phyloP scores from a whole-genome alignment of 2,888 invertebrate species.

The Mythimna loreyi region DNA sequence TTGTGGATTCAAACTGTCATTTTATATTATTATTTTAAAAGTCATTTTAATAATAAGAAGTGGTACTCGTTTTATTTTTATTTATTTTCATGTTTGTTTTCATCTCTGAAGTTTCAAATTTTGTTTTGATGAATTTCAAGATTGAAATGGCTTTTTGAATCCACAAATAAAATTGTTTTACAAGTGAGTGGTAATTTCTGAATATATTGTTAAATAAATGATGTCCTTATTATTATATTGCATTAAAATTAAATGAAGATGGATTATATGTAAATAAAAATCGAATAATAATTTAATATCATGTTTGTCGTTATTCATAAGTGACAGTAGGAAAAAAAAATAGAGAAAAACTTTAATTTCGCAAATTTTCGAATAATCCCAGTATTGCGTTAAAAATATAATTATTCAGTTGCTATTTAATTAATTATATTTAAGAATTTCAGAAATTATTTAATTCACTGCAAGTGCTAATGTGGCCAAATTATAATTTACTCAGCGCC shows the following conservation, averaged over 20 bases:
- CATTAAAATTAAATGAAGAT: conserved; percentile 23
- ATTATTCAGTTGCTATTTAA: conserved; percentile 13
- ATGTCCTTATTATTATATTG: conserved; percentile 27
- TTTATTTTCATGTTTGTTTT: neutral
- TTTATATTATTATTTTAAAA: conserved; percentile 5
- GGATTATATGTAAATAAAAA: conserved; percentile 57
- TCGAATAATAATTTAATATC: conserved; percentile 57
- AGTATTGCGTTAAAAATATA: conserved; percentile 29
- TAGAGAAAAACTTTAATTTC: conserved; percentile 3
- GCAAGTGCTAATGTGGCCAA: neutral
- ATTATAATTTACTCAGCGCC: conserved; percentile 9
- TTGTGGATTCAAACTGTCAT: conserved; percentile 41
- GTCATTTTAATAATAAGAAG: neutral
- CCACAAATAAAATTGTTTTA: conserved; percentile 47
- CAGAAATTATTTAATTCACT: conserved; percentile 16
- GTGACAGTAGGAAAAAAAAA: conserved; percentile 11
- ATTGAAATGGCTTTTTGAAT: conserved; percentile 34
- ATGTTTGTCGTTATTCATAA: conserved; percentile 45
- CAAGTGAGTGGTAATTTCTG: conserved; percentile 32
- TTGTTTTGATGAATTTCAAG: neutral
- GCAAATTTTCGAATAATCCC: conserved; percentile 11
- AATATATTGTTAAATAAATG: conserved; percentile 40
- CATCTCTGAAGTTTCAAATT: neutral
- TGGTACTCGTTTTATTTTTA: neutral
- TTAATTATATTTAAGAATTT: conserved; percentile 6